Evolutionary conservation across 2,888 invertebrate genomes (phyloP), one percentile per base, ranked within the genome.

Genomic region (Venustoraphidia nigricollis): DNA sequence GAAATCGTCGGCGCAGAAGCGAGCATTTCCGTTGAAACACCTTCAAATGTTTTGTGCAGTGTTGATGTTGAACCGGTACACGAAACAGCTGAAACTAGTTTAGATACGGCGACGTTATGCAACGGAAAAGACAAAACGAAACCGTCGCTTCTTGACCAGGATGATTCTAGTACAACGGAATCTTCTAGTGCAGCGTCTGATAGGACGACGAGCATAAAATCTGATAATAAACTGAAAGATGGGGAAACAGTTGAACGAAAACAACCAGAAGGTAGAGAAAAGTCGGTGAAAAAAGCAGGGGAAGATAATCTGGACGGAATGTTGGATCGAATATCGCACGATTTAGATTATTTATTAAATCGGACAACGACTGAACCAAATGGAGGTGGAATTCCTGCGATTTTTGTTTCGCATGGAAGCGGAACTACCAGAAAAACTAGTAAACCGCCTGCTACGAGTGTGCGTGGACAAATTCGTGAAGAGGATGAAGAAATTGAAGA

Each of bases 341-440:
- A 89, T 67, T 68, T 89, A 56, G 85, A 88, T 66, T 88, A 86
- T 68, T 68, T 89, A 56, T 68, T 88, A 51, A 87, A 87, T 65
- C 74, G 83, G 52, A 76, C 72, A 51, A 34, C 27, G 34, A 9
- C 34, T 36, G 11, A 34, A 36, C 43, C 42, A 13, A 36, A 43
- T 42, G 27, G 27, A 3, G 6, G 27, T 27, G 27, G 27, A 6
- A 34, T 36, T 27, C 27, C 36, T 34, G 27, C 10, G 27, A 9
- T 34, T n/a, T 34, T 34, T 42, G 9, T 17, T 37, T 11, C 47
- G 4, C 36, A 37, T 41, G 34, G 45, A 41, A 14, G 40, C 2
- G 35, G 43, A 10, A 52, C 55, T 13, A 47, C 55, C 27, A 55
- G 60, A 41, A 58, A 60, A 40, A 56, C 59, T 11, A 59, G 60